Evolutionary conservation across 1,140 invertebrate species (phyloP).

Genomic region (Drosophila sp.): DNA sequence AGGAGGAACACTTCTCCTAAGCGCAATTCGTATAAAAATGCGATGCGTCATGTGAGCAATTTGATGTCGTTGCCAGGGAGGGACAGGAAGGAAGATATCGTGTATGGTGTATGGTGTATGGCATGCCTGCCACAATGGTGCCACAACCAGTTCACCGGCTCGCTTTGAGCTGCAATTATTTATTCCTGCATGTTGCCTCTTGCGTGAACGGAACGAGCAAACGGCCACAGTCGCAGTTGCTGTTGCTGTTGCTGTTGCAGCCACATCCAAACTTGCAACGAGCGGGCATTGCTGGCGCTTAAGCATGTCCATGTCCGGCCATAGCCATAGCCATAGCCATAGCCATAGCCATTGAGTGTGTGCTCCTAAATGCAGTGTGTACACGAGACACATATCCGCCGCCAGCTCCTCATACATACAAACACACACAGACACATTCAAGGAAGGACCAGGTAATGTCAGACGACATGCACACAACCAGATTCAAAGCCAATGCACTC

Average conservation of each 20-base stretch:
- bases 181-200: constrained; percentile 59
- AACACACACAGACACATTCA: constrained; percentile 5
- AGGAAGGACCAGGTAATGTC: constrained; percentile 64
- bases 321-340: constrained; percentile 28
- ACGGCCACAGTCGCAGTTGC: constrained; percentile 1
- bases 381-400: constrained; percentile 78
- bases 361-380: constrained; percentile 69
- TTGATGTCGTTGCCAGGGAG: constrained; percentile 58
- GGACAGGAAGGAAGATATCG: constrained; percentile 14
- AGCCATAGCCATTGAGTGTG: constrained; percentile 19
- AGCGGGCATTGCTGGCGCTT: constrained; percentile 62
- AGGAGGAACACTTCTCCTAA: constrained; percentile 21
- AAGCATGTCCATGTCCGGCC: constrained; percentile 79
- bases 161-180: constrained; percentile 79
- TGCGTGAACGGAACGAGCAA: constrained; percentile 39
- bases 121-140: constrained; percentile 56
- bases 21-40: constrained; percentile 76
- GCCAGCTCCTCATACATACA: constrained; percentile 38
- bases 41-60: constrained; percentile 81
- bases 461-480: constrained; percentile 66
- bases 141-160: constrained; percentile 80
- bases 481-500: constrained; percentile 29
- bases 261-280: constrained; percentile 43
- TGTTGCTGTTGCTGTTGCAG: background rate
- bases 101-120: constrained; percentile 8